Conservation (phyloP, 2,888 invertebrate species). For the Nephrotoma guestfalica region DNA sequence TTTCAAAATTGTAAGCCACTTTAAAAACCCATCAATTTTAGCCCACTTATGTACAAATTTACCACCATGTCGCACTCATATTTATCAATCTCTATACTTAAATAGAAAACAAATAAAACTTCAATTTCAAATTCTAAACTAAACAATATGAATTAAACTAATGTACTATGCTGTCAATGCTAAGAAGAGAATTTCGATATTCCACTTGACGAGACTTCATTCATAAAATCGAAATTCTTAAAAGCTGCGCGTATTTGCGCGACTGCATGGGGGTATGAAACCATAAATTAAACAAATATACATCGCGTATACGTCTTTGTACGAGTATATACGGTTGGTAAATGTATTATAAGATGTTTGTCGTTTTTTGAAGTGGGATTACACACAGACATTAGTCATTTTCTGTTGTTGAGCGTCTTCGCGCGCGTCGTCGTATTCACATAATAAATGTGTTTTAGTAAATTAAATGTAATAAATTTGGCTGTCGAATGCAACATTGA, state of each 20-base stretch:
- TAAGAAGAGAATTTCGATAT: background rate
- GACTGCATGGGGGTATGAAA: background rate
- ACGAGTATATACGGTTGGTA: background rate
- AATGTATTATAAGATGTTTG: background rate
- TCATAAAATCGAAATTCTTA: background rate
- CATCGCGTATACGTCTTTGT: background rate
- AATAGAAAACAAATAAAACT: background rate
- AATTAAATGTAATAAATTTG: background rate
- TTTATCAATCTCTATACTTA: background rate
- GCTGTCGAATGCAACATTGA: background rate
- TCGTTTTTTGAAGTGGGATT: background rate
- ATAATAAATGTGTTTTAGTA: background rate
- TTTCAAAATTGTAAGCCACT: background rate
- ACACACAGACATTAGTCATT: background rate
- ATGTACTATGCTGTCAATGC: background rate
- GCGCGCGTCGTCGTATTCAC: background rate
- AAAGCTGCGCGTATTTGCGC: background rate
- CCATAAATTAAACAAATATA: background rate
- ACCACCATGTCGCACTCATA: background rate
- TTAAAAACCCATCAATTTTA: background rate
- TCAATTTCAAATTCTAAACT: background rate
- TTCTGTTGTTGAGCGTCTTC: background rate
- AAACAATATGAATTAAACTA: background rate
- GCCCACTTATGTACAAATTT: background rate
- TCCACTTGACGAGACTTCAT: background rate